Evolutionary conservation across 2,797 vertebrate species (phyloP).

Genomic region (Vireo griseus): DNA sequence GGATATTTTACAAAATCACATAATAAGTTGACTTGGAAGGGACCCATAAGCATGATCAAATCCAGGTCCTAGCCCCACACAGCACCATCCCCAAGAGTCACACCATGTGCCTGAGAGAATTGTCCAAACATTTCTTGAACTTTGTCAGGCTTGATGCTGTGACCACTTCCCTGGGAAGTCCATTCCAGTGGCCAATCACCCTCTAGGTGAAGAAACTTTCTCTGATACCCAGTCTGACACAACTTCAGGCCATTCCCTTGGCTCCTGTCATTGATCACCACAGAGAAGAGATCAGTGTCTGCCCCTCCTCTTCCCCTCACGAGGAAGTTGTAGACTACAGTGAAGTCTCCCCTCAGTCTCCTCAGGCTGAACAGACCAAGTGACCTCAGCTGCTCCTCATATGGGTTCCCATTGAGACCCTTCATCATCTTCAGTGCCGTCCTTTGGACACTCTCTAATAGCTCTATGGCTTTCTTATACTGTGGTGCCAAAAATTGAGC

Average conservation of each 20-base stretch:
- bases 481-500: not conserved
- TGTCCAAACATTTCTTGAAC: not conserved
- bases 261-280: too few species aligned
- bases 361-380: not conserved
- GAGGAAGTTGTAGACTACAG: fast-evolving
- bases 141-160: not conserved
- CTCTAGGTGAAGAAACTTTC: not conserved
- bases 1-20: not conserved
- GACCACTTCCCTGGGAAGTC: not conserved
- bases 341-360: not conserved
- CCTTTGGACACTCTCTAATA: not conserved
- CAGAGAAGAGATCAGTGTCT: not conserved
- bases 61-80: too few species aligned
- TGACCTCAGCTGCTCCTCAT: not conserved
- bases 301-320: not conserved
- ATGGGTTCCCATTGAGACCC: fast-evolving
- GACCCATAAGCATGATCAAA: not conserved
- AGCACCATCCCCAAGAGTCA: not conserved
- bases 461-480: not conserved
- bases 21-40: not conserved
- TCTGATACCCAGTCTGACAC: not conserved
- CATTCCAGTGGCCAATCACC: fast-evolving
- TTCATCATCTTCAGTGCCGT: fast-evolving
- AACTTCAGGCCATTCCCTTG: not conserved
- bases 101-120: not conserved